A percentile compares a stretch with the other conserved stretches of the same genome.
These are phyloP conservation scores for Ashinkailepas kermadecensis DNA, from an alignment of 2,888 invertebrate genomes.

Conservation along the genomic window DNA sequence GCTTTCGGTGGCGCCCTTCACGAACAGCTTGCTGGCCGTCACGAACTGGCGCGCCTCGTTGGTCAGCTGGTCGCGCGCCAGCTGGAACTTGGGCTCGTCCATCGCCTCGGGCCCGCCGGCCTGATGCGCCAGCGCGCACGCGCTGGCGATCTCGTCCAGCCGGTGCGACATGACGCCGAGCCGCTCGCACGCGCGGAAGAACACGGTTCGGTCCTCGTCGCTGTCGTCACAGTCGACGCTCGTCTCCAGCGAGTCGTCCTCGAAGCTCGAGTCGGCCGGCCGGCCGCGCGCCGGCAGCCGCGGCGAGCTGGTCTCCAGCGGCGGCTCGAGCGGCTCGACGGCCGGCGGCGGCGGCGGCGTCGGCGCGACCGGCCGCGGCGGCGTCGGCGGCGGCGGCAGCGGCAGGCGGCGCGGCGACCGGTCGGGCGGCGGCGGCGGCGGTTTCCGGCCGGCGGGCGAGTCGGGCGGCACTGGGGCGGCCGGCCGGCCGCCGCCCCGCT, in stretches of 20 bases:
- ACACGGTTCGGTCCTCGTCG: slow-evolving; percentile 33
- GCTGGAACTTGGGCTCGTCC: slow-evolving; percentile 59
- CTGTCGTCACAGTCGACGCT: slow-evolving; percentile 30
- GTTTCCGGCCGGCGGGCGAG: slow-evolving; percentile 21
- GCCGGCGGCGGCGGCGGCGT: neutral
- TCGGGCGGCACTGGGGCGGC: slow-evolving; percentile 24
- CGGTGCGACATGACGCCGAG: slow-evolving; percentile 28
- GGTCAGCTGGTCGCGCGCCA: slow-evolving; percentile 63
- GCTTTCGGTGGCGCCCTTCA: slow-evolving; percentile 68
- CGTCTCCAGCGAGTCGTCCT: slow-evolving; percentile 35
- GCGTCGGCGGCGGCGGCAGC: slow-evolving; percentile 26
- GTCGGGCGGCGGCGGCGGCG: slow-evolving; percentile 20
- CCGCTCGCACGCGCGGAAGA: slow-evolving; percentile 31
- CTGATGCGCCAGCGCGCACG: slow-evolving; percentile 62
- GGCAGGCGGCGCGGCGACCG: slow-evolving; percentile 4
- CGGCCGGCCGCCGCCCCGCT: slow-evolving; percentile 29
- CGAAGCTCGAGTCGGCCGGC: slow-evolving; percentile 32
- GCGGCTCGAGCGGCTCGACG: slow-evolving; percentile 24
- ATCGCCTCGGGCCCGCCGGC: slow-evolving; percentile 67
- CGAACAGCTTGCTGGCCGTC: slow-evolving; percentile 70
- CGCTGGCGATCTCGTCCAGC: slow-evolving; percentile 47
- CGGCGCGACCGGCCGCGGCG: neutral
- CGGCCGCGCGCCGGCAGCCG: slow-evolving; percentile 27
- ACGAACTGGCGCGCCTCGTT: slow-evolving; percentile 72
- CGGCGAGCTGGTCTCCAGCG: slow-evolving; percentile 34